Base-by-base conservation (phyloP, 2,888 invertebrate genomes). In the Antitype chi region DNA sequence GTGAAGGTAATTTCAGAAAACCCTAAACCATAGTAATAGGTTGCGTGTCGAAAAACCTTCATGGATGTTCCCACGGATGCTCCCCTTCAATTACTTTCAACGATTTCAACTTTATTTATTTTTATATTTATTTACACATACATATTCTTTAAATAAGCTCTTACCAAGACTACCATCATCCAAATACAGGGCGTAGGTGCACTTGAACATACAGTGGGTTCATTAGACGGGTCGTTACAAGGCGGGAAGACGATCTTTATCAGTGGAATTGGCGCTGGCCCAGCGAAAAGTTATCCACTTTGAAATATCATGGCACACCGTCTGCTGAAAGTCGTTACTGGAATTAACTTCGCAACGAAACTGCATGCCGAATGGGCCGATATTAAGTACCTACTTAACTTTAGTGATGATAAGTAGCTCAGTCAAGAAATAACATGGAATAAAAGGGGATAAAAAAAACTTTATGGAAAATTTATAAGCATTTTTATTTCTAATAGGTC, bases 251-350 rank as follows among this genome's bases (percentile, higher is more conserved):
- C 76, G 85, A 89, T 87, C 87, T 89, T 89, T 90, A 90, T 93
- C 91, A 85, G 85, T 81, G 81, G 78, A 87, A 87, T 91, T 94
- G 93, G 94, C 94, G 82, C 75, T 67, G 85, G 85, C 86, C 92
- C 94, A 94, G 89, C 81, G 74, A 85, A 90, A 93, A 93, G 89
- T 93, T 93, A 93, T 91, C 91, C 92, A 91, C 91, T 93, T 92
- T 90, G 89, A 92, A 91, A 92, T 92, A 92, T 90, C 91, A 93
- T 92, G 91, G 91, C 91, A 88, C 88, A 88, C 86, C 84, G 85
- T 87, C 87, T 86, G 80, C 88, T 85, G 78, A 85, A 87, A 82
- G 86, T 81, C 84, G 67, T 71, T 87, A 70, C 77, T 86, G 74
- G 74, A 83, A 83, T 81, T 84, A 81, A 84, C 70, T 85, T 78